phyloP scores from a whole-genome alignment of 2,797 vertebrate species.

The Acanthis flammea region DNA sequence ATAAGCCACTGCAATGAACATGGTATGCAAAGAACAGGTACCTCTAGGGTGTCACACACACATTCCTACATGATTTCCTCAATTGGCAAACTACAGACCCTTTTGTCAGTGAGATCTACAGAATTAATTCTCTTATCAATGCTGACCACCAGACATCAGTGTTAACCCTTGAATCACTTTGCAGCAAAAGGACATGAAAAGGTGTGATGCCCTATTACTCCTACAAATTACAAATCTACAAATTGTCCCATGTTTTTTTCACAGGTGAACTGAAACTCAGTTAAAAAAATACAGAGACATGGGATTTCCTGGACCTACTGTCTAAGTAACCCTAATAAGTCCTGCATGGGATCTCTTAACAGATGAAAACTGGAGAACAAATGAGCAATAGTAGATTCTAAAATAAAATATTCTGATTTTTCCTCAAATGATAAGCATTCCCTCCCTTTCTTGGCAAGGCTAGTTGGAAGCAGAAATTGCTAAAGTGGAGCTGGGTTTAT shows the following conservation, averaged over 20 bases:
- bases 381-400: neutral
- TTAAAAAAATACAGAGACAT: neutral
- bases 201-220: neutral
- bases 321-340: neutral
- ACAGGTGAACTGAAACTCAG: neutral
- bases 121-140: neutral
- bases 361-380: neutral
- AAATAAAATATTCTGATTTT: neutral
- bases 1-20: neutral
- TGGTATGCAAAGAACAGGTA: neutral
- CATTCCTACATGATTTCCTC: neutral
- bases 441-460: neutral
- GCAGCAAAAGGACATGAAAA: neutral
- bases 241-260: neutral
- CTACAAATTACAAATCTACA: neutral
- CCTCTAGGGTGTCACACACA: neutral
- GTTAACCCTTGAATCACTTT: neutral
- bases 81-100: neutral
- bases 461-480: neutral
- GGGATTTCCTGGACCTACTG: neutral
- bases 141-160: neutral
- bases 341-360: neutral
- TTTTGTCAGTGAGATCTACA: neutral
- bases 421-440: neutral
- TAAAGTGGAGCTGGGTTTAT: neutral